These are phyloP conservation scores for Globia sparganii DNA, from an alignment of 2,888 invertebrate genomes.

Conservation along the genomic window DNA sequence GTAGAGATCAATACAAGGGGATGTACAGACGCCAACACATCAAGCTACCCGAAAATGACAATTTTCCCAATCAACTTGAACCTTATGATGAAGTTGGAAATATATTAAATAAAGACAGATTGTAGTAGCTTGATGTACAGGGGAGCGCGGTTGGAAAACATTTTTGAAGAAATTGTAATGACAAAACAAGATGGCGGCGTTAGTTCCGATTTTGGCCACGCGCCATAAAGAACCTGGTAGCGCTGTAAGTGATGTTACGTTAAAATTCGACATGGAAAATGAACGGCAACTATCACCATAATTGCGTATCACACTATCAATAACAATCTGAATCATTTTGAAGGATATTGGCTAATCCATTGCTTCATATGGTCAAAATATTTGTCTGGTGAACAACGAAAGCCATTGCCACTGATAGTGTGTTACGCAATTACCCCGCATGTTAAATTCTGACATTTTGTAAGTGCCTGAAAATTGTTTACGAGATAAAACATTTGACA, in stretches of 20 bases:
- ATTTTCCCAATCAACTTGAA: too few species aligned
- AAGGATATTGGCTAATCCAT: neutral
- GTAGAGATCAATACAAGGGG: conserved; percentile 17
- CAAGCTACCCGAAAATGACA: too few species aligned
- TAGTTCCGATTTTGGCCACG: neutral
- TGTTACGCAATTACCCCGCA: neutral
- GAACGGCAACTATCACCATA: neutral
- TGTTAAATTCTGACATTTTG: neutral
- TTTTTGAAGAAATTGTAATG: neutral
- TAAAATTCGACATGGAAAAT: neutral
- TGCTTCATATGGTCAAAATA: neutral
- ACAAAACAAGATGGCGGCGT: neutral
- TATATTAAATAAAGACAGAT: too few species aligned
- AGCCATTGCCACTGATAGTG: neutral
- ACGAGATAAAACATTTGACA: neutral
- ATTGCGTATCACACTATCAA: neutral
- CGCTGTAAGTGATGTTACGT: neutral
- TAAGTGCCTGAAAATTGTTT: neutral
- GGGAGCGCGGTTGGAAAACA: neutral
- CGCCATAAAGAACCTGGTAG: neutral
- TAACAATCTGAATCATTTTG: neutral
- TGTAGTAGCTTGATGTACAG: too few species aligned
- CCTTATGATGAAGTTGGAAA: too few species aligned
- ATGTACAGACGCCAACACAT: too few species aligned
- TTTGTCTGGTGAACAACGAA: neutral